Evolutionary conservation across 2,113 vertebrate species (phyloP).

Genomic region (Polyodon spathula): DNA sequence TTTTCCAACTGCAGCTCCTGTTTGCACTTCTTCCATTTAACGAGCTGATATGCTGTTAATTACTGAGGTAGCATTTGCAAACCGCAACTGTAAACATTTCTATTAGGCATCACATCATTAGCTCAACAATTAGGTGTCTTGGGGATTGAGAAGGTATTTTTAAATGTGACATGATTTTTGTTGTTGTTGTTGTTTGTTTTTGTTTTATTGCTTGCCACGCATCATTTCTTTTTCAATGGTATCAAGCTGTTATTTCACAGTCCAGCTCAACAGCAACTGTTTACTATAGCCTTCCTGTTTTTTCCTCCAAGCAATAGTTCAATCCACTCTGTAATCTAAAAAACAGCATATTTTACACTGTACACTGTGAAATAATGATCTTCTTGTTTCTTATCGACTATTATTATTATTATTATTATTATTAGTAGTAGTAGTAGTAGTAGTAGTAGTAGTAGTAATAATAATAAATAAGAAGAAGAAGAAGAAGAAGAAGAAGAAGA

Average conservation of each 20-base stretch:
- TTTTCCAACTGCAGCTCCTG: slow-evolving; percentile 16
- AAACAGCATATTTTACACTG: no score
- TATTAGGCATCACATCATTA: slow-evolving; percentile 25
- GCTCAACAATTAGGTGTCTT: slow-evolving; percentile 21
- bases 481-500: no score
- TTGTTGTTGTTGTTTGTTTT: neutral
- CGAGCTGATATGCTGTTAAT: slow-evolving; percentile 38
- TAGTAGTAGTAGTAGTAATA: no score
- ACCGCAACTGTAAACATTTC: slow-evolving; percentile 39
- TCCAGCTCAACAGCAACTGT: slow-evolving; percentile 9
- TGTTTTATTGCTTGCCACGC: neutral
- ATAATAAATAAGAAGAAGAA: no score
- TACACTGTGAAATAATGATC: no score
- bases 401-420: no score
- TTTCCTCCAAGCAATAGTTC: neutral
- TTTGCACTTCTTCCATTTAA: slow-evolving; percentile 29
- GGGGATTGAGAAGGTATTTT: slow-evolving; percentile 14
- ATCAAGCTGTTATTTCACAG: neutral
- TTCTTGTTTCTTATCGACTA: no score
- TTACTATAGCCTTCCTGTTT: neutral
- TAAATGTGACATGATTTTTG: slow-evolving; percentile 14
- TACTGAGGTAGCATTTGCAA: slow-evolving; percentile 39
- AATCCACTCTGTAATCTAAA: neutral
- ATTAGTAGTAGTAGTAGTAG: no score
- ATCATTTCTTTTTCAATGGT: neutral